phyloP scores from a whole-genome alignment of 1,140 invertebrate genomes.

The Drosophila dunni region DNA sequence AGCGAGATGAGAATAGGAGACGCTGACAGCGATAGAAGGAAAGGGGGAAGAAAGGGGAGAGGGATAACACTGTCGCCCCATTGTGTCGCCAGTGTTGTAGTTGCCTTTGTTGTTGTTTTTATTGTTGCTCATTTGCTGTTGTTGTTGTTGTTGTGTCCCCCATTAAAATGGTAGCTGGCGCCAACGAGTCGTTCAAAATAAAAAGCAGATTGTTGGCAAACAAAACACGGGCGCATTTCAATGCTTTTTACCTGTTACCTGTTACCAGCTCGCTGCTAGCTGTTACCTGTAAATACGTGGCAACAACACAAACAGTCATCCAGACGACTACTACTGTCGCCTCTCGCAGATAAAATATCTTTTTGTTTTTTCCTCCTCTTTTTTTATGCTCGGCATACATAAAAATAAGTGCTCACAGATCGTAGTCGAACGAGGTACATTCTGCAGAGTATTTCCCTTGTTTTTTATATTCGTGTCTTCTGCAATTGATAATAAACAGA shows the following conservation, averaged over 20 bases:
- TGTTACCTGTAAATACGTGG: constrained; percentile 70
- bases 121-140: background rate
- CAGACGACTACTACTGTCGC: constrained; percentile 43
- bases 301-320: constrained; percentile 43
- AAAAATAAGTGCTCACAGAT: constrained; percentile 60
- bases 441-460: constrained; percentile 2
- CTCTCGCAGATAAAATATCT: constrained; percentile 65
- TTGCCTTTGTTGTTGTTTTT: background rate
- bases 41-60: background rate
- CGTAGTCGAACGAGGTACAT: constrained; percentile 13
- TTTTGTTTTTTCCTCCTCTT: constrained; percentile 42
- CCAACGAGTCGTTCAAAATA: constrained; percentile 79
- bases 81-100: constrained; percentile 59
- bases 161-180: constrained; percentile 73
- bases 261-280: constrained; percentile 45
- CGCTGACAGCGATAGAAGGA: constrained; percentile 1
- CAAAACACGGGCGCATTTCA: constrained; percentile 78
- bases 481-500: constrained; percentile 72
- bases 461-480: constrained; percentile 7
- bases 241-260: constrained; percentile 78
- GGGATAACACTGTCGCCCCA: constrained; percentile 53
- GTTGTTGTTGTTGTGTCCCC: constrained; percentile 60
- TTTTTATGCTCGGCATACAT: constrained; percentile 43
- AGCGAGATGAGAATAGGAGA: background rate
- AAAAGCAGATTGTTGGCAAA: constrained; percentile 80